Evolutionary conservation across 2,888 invertebrate species (phyloP), one percentile per base, ranked within the genome.

Genomic region (Leucania comma): DNA sequence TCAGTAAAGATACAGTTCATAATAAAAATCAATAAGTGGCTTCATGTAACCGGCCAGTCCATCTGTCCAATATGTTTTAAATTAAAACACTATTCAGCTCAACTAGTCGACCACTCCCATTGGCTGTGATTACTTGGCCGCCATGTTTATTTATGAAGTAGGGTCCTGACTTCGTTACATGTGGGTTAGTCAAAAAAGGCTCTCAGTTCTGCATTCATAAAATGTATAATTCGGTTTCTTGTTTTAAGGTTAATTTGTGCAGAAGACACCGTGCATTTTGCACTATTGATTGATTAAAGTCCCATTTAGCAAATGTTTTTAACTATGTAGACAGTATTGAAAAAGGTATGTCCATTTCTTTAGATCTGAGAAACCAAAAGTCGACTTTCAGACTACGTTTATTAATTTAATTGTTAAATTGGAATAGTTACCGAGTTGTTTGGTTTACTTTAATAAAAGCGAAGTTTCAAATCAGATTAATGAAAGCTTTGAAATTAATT

Each of bases 81-180:
- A 73, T 77, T 73, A 68, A 63, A 78, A 63, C 63, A 68, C 26
- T 65, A 78, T 74, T 74, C 32, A 51, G 51, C 32, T 68, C 65
- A 75, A 78, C 69, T 79, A 74, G 69, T 62, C 53, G 12, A 50
- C 22, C 29, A 51, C 51, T 74, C 60, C 60, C 8, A 79, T 78
- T 78, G 75, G 75, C 61, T 79, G 46, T 54, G 42, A 58, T 68
- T 35, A 50, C 22, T n/a, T 3, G 32, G 68, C n/a, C 68, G 59
- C 79, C 77, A 69, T 79, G 20, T 63, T 79, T 50, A 12, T 68
- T 59, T 59, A 50, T 5, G 17, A 46, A 26, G 2, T 14, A 59
- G 4, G 35, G 67, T 56, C 42, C 32, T 20, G 42, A 42, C 42
- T 51, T 20, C 29, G 29, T 59, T 42, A 48, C 4, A 68, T 26